Evolutionary conservation across 1,140 invertebrate species (phyloP).

Genomic region (Drosophila kurseongensis): DNA sequence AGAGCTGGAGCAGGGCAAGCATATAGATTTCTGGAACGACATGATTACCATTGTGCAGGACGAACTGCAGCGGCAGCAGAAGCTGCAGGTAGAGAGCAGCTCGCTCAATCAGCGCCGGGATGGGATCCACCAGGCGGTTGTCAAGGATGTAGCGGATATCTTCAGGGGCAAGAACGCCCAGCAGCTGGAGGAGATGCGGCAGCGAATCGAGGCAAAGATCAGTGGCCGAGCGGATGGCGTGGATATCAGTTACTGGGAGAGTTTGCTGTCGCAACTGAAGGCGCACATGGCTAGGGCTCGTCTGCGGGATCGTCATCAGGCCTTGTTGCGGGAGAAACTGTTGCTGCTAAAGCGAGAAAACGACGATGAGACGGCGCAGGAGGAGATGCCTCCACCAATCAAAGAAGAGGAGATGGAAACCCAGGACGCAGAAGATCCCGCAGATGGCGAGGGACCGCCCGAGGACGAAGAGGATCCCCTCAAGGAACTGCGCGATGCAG

Average conservation of each 20-base stretch:
- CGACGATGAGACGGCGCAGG: constrained; percentile 62
- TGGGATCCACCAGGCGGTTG: constrained; percentile 97
- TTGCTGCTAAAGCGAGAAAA: constrained; percentile 93
- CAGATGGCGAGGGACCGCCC: not conserved
- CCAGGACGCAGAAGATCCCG: constrained; percentile 24
- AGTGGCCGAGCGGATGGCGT: constrained; percentile 93
- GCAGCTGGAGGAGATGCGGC: constrained; percentile 93
- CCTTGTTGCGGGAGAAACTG: constrained; percentile 95
- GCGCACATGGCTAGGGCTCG: constrained; percentile 97
- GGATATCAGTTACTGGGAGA: constrained; percentile 99
- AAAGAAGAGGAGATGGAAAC: constrained; percentile 25
- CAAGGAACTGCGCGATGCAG: constrained; percentile 86
- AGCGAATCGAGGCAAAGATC: constrained; percentile 96
- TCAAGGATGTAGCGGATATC: constrained; percentile 92
- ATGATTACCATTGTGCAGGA: constrained; percentile 98
- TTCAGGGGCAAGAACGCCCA: constrained; percentile 97
- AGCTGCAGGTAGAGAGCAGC: constrained; percentile 88
- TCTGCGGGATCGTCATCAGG: constrained; percentile 95
- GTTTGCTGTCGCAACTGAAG: constrained; percentile 95
- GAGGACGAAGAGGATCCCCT: constrained; percentile 85
- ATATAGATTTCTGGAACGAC: constrained; percentile 98
- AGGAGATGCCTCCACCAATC: constrained; percentile 1
- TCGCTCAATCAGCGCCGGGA: constrained; percentile 89
- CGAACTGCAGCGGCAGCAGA: constrained; percentile 94
- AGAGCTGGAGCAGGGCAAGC: constrained; percentile 93